Conservation (phyloP, 53 echinoderm and acorn worm species). For the Mesocentrotus franciscanus region DNA sequence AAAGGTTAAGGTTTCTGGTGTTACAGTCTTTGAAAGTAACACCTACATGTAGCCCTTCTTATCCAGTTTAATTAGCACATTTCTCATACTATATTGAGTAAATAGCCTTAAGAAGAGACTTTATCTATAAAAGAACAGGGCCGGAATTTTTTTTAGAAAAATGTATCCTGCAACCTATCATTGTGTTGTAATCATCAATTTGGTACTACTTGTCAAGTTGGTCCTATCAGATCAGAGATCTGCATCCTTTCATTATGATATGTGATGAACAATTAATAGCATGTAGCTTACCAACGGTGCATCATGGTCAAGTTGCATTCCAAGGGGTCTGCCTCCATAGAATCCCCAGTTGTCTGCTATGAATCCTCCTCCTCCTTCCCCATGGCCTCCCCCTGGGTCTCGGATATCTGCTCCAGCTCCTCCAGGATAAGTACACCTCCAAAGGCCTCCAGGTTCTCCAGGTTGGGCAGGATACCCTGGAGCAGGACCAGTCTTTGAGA, state of each 20-base stretch:
- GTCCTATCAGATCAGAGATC: not conserved
- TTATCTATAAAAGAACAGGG: no score
- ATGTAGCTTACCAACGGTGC: not conserved
- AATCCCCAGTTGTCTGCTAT: constrained; percentile 53
- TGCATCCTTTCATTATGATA: not conserved
- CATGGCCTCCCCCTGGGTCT: constrained; percentile 52
- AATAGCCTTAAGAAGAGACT: no score
- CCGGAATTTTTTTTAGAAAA: no score
- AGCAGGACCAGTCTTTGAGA: not conserved
- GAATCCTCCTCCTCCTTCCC: constrained; percentile 26
- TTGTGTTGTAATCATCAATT: not conserved
- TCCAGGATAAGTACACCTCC: constrained; percentile 8
- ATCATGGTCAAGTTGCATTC: constrained; percentile 34
- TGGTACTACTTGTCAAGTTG: no score
- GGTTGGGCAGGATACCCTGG: not conserved
- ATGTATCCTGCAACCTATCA: not conserved
- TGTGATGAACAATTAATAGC: not conserved
- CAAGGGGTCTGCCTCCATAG: constrained; percentile 40
- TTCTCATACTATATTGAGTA: no score
- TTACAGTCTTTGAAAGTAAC: no score
- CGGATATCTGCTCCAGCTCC: constrained; percentile 25
- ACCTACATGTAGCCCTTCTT: no score
- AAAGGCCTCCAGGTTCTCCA: not conserved
- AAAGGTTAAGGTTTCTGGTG: no score
- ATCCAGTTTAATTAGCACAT: no score